phyloP scores from a whole-genome alignment of 2,888 invertebrate species.

The Tuta absoluta region DNA sequence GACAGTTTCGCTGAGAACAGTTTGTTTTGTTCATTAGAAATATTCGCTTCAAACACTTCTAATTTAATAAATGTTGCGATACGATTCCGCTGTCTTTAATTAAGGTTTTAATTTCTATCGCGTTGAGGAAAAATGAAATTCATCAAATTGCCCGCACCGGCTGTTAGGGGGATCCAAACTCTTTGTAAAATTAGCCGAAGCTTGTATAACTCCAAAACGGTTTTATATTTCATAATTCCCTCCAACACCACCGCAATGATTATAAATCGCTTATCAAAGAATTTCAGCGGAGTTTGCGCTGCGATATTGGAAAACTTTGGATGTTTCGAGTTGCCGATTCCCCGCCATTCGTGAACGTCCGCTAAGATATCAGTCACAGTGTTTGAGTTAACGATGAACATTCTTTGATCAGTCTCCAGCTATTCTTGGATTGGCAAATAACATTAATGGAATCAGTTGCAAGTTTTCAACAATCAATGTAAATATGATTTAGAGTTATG shows the following conservation, averaged over 20 bases:
- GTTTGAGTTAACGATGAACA: conserved; percentile 47
- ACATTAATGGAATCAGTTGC: conserved; percentile 31
- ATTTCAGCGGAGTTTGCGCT: conserved; percentile 57
- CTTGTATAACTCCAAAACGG: conserved; percentile 29
- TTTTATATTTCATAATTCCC: conserved; percentile 52
- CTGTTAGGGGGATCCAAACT: conserved; percentile 35
- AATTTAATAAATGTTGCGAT: neutral
- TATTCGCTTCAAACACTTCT: neutral
- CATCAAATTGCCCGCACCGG: conserved; percentile 11
- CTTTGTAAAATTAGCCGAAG: conserved; percentile 43
- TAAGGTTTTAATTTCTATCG: neutral
- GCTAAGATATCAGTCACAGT: conserved; percentile 59
- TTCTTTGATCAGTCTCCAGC: conserved; percentile 38
- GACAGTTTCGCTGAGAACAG: neutral
- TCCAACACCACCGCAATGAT: conserved; percentile 55
- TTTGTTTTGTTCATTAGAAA: conserved; percentile 3
- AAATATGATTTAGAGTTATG: conserved; percentile 16
- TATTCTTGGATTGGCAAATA: conserved; percentile 30
- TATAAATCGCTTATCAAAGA: conserved; percentile 76
- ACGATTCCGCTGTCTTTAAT: conserved; percentile 4
- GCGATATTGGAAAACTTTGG: conserved; percentile 71
- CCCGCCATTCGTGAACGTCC: conserved; percentile 62
- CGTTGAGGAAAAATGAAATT: neutral
- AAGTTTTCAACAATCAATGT: conserved; percentile 23
- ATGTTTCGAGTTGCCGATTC: conserved; percentile 51